Evolutionary conservation across 1,140 invertebrate genomes (phyloP).

Genomic region (Temnothorax nylanderi): DNA sequence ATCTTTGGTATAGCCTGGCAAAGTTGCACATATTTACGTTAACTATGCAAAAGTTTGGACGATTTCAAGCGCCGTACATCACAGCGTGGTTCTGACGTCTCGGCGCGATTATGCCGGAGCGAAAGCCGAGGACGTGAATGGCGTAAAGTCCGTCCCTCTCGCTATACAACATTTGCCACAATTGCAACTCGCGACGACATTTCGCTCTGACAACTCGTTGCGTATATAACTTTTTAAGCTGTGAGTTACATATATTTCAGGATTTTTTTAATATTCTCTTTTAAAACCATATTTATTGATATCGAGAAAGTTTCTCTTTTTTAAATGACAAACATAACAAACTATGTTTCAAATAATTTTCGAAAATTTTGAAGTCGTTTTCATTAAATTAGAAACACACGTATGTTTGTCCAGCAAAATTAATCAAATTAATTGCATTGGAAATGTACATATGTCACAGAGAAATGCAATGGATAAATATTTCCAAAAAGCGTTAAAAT

Average conservation of each 20-base stretch:
- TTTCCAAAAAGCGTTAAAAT: slow-evolving; percentile 10
- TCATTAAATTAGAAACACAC: neutral
- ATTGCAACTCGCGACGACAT: neutral
- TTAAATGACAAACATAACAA: neutral
- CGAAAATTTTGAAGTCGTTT: neutral
- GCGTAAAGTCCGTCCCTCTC: slow-evolving; percentile 9
- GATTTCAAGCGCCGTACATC: slow-evolving; percentile 24
- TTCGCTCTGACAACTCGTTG: neutral
- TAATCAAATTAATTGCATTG: neutral
- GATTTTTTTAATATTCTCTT: neutral
- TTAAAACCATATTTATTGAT: neutral
- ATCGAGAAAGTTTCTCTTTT: neutral
- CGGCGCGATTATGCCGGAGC: slow-evolving; percentile 15
- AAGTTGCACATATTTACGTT: slow-evolving; percentile 49
- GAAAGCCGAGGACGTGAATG: slow-evolving; percentile 41
- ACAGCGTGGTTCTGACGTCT: neutral
- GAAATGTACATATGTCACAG: neutral
- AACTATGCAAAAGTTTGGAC: slow-evolving; percentile 43
- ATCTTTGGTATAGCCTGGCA: neutral
- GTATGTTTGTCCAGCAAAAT: neutral
- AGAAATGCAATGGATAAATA: neutral
- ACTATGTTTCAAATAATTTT: neutral
- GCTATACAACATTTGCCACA: neutral
- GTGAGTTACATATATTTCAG: neutral
- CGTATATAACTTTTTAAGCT: neutral